These are phyloP conservation scores for Cossypha caffra DNA, from an alignment of 2,797 vertebrate species.

Conservation along the genomic window DNA sequence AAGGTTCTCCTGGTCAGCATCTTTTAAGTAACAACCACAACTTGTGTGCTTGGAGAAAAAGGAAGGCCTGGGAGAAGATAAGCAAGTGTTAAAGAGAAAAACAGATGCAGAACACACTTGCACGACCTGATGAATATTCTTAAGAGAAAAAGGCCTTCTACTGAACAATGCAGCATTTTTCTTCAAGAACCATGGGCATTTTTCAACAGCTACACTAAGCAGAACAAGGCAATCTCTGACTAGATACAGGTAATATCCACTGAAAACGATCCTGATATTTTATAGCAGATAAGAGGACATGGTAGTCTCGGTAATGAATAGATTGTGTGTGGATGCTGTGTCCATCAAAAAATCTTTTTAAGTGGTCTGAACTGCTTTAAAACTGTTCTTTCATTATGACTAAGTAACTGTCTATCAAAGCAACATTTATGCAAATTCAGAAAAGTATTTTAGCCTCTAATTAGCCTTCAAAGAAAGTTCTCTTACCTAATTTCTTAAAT, in stretches of 20 bases:
- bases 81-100: neutral
- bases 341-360: neutral
- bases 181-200: neutral
- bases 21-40: neutral
- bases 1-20: neutral
- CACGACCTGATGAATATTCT: neutral
- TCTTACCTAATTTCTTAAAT: conserved; percentile 39
- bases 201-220: neutral
- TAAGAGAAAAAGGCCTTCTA: neutral
- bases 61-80: neutral
- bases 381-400: conserved; percentile 8
- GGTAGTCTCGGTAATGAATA: neutral
- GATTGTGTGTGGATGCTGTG: neutral
- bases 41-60: neutral
- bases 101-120: neutral
- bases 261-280: neutral
- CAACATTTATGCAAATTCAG: conserved; percentile 31
- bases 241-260: neutral
- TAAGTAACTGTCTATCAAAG: conserved; percentile 45
- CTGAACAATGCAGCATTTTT: neutral
- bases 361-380: conserved; percentile 13
- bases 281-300: neutral
- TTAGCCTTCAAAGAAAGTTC: conserved; percentile 46
- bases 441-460: conserved; percentile 37
- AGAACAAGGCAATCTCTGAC: neutral